Evolutionary conservation across 1,140 invertebrate species (phyloP).

Genomic region (Tribolium castaneum): DNA sequence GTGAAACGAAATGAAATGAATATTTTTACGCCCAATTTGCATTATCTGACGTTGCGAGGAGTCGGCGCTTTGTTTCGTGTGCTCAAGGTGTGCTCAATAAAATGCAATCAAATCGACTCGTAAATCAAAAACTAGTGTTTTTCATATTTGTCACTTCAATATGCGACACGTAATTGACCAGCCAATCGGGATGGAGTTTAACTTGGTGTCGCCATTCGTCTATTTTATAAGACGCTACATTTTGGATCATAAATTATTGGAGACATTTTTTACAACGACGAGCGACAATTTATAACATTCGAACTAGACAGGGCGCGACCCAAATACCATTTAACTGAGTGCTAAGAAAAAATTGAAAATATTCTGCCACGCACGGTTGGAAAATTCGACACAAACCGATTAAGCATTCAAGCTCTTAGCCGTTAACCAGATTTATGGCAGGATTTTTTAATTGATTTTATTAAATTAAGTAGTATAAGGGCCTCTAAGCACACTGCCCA

Average conservation of each 20-base stretch:
- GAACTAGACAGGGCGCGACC: background rate
- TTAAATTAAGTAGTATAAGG: too few relatives aligned
- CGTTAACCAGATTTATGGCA: background rate
- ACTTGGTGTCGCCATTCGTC: constrained; percentile 28
- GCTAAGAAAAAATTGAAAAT: constrained; percentile 5
- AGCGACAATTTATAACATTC: constrained; percentile 30
- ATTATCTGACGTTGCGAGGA: constrained; percentile 11
- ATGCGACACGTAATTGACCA: constrained; percentile 42
- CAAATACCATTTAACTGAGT: constrained; percentile 11
- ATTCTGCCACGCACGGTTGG: background rate
- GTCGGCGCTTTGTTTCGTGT: background rate
- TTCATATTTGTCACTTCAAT: constrained; percentile 46
- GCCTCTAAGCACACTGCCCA: too few relatives aligned
- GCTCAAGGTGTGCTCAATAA: background rate
- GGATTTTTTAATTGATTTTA: too few relatives aligned
- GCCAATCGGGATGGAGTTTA: constrained; percentile 24
- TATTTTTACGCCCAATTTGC: constrained; percentile 28
- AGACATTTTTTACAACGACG: constrained; percentile 28
- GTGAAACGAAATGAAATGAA: constrained; percentile 17
- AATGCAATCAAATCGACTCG: background rate
- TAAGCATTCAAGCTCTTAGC: background rate
- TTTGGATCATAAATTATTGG: constrained; percentile 28
- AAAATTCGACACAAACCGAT: background rate
- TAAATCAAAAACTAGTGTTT: constrained; percentile 35
- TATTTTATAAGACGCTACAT: constrained; percentile 34